Base-by-base conservation (phyloP, 2,888 invertebrate genomes). In the Plebejus melissa region DNA sequence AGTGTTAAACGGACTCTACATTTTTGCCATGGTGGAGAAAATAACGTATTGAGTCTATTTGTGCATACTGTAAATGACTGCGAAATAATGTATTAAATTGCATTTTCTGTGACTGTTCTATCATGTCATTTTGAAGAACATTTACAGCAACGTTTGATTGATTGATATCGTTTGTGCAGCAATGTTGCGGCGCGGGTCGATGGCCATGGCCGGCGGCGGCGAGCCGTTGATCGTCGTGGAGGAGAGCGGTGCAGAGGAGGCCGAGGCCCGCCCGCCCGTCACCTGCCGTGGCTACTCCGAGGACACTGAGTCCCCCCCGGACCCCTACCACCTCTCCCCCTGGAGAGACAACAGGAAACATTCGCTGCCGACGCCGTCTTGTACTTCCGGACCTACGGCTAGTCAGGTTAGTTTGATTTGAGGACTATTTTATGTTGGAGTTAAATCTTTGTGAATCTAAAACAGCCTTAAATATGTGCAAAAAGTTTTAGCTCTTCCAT, bases 191-290 rank as follows among this genome's bases (percentile, higher is more conserved):
- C 95, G 96, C 81, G 94, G 95, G 82, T 96, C 96, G 78, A 95
- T 95, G 88, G 94, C 95, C 75, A 92, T 96, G 71, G 86, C 90
- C 79, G 90, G 95, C 84, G 94, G 91, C 76, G 95, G 95, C 77
- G 97, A 97, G 87, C 97, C 97, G 9, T 94, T 97, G 80, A 97
- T 97, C 82, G 97, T 97, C 74, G 97, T 97, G 38, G 97, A 97
- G 86, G 97, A 97, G 86, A 95, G 96, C 74, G 95, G 95, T 2
- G 90, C 94, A 1, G 95, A 94, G 70, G 96, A 96, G 78, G 95
- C 96, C 76, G 96, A 96, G 81, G 95, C 95, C 2, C 94, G 94
- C 76, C 94, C 88, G 4, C 94, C 94, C 16, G 93, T 94, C 36
- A 95, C 95, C 2, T 94, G 94, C 70, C 94, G 94, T 16, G 94